Conservation (phyloP, 2,888 invertebrate genomes). For the Xylota sylvarum region DNA sequence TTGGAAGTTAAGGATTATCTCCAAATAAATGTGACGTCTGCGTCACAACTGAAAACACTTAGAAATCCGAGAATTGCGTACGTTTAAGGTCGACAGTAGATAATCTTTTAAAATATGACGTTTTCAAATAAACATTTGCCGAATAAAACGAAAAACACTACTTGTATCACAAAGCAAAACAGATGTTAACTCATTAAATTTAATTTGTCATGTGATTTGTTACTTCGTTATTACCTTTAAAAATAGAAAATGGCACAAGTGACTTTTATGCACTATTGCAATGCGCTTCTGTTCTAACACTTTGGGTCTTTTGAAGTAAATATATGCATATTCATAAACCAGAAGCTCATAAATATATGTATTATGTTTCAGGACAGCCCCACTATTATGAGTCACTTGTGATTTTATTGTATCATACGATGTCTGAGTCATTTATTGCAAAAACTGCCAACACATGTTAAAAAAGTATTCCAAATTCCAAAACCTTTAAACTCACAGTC, state of each 20-base stretch:
- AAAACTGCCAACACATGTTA: background rate
- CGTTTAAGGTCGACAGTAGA: slow-evolving; percentile 9
- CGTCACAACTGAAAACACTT: slow-evolving; percentile 11
- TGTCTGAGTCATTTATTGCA: background rate
- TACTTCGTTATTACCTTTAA: background rate
- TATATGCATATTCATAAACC: too few species aligned
- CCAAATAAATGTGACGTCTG: slow-evolving; percentile 22
- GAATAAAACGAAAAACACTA: background rate
- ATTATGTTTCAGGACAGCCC: background rate
- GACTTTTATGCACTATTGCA: background rate
- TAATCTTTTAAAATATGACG: slow-evolving; percentile 15
- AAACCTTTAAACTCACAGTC: background rate
- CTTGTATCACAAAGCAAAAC: too few species aligned
- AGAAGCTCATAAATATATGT: too few species aligned
- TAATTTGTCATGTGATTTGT: background rate
- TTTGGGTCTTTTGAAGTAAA: too few species aligned
- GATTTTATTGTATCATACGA: background rate
- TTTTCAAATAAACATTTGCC: background rate
- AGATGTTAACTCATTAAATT: background rate
- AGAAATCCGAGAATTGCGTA: slow-evolving; percentile 21
- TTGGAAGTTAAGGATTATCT: slow-evolving; percentile 33
- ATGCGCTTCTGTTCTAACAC: background rate
- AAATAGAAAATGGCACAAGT: background rate
- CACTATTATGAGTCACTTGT: background rate
- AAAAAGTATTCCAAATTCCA: background rate